Conservation (phyloP, 2,113 vertebrate genomes). For the Engystomops pustulosus region DNA sequence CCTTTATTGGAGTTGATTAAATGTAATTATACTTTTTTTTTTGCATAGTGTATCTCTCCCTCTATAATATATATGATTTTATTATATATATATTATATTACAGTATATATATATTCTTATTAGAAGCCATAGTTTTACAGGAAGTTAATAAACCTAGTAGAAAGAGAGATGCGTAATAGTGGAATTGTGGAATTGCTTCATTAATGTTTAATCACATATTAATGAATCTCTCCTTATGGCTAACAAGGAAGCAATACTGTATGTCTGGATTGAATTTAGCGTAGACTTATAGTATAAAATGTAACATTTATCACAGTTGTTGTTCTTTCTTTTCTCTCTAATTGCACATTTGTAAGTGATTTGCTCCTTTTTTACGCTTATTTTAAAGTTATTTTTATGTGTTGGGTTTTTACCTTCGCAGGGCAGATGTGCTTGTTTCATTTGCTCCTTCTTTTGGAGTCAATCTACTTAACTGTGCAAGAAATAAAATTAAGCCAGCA, state of each 20-base stretch:
- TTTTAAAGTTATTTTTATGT: too few species aligned
- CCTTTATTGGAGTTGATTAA: background rate
- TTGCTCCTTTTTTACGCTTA: too few species aligned
- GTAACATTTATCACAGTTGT: background rate
- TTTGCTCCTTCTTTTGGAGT: too few species aligned
- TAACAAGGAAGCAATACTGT: slow-evolving; percentile 36
- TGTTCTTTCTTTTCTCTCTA: too few species aligned
- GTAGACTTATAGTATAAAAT: background rate
- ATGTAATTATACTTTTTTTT: background rate
- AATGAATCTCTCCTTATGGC: slow-evolving; percentile 18
- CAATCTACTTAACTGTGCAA: too few species aligned
- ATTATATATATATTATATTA: too few species aligned
- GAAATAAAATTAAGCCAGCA: too few species aligned
- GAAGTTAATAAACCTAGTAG: slow-evolving; percentile 1
- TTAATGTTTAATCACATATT: slow-evolving; percentile 21
- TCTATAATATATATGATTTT: too few species aligned
- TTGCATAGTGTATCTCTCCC: background rate
- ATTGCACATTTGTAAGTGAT: too few species aligned
- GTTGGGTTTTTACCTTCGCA: too few species aligned
- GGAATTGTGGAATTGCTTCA: slow-evolving; percentile 7
- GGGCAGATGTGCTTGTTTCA: too few species aligned
- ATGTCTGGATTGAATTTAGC: slow-evolving; percentile 4
- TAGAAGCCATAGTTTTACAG: slow-evolving; percentile 23
- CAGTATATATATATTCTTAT: too few species aligned
- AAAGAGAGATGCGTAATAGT: background rate